Evolutionary conservation across 2,888 invertebrate genomes (phyloP).

Genomic region (Ecliptopera silaceata): DNA sequence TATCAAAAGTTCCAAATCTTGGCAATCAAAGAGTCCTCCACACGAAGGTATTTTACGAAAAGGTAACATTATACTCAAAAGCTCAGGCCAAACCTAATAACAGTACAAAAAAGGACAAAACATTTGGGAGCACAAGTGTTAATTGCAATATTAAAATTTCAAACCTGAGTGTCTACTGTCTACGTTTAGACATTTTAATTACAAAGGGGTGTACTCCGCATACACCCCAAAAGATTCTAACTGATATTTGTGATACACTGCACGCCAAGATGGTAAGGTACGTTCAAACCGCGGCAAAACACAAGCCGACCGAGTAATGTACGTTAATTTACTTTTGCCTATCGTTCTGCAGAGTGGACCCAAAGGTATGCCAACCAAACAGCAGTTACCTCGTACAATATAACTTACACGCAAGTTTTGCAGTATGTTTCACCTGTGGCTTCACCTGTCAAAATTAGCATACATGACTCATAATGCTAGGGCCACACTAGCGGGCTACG

Average conservation of each 20-base stretch:
- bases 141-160: conserved; percentile 18
- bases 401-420: conserved; percentile 22
- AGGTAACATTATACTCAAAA: not conserved
- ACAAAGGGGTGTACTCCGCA: conserved; percentile 20
- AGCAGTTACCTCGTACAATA: conserved; percentile 10
- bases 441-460: not conserved
- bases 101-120: conserved; percentile 1
- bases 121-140: conserved; percentile 6
- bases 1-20: not conserved
- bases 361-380: too few relatives aligned
- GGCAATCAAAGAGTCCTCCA: not conserved
- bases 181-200: conserved; percentile 40
- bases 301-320: too few relatives aligned
- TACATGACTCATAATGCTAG: too few relatives aligned
- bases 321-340: too few relatives aligned
- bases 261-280: too few relatives aligned
- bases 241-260: too few relatives aligned
- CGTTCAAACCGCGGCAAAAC: too few relatives aligned
- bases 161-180: conserved; percentile 13
- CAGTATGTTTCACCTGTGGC: not conserved
- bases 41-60: not conserved
- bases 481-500: too few relatives aligned
- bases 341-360: too few relatives aligned
- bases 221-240: too few relatives aligned
- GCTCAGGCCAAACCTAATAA: not conserved